Conservation (phyloP, 2,888 invertebrate genomes). For the Allygus modestus region DNA sequence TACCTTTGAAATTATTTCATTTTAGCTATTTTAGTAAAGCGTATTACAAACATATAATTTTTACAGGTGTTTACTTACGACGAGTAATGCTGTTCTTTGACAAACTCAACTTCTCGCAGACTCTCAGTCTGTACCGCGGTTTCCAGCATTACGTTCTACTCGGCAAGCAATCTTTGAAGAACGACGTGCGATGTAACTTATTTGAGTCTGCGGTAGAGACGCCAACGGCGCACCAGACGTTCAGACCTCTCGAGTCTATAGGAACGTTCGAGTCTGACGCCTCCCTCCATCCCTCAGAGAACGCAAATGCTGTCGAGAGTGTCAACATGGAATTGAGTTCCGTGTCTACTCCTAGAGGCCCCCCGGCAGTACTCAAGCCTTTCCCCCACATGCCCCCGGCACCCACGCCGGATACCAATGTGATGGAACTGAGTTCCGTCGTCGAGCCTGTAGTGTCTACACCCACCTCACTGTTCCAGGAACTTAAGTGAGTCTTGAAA, state of each 20-base stretch:
- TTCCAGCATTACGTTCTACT: conserved; percentile 75
- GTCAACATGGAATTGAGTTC: conserved; percentile 15
- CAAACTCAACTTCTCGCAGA: conserved; percentile 90
- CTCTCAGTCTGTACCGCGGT: conserved; percentile 84
- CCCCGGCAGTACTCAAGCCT: neutral
- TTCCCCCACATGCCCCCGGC: conserved; percentile 12
- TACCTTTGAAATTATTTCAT: no score
- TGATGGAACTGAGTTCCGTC: conserved; percentile 57
- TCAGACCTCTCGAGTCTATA: neutral
- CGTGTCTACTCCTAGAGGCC: neutral
- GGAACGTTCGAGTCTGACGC: neutral
- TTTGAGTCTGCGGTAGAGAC: neutral
- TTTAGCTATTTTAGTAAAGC: conserved; percentile 63
- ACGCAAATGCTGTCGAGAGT: neutral
- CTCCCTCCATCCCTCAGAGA: neutral
- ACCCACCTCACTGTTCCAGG: conserved; percentile 12
- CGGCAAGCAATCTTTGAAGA: conserved; percentile 2
- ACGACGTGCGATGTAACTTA: neutral
- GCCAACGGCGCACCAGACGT: neutral
- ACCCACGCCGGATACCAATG: conserved; percentile 74
- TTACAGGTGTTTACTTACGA: conserved; percentile 86
- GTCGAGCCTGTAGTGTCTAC: neutral
- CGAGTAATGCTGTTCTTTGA: conserved; percentile 89
- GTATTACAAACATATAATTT: conserved; percentile 9
- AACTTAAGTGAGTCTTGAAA: conserved; percentile 16